Evolutionary conservation across 2,113 vertebrate genomes (phyloP), one percentile per base, ranked within the genome.

Genomic region (Apeltes quadracus): DNA sequence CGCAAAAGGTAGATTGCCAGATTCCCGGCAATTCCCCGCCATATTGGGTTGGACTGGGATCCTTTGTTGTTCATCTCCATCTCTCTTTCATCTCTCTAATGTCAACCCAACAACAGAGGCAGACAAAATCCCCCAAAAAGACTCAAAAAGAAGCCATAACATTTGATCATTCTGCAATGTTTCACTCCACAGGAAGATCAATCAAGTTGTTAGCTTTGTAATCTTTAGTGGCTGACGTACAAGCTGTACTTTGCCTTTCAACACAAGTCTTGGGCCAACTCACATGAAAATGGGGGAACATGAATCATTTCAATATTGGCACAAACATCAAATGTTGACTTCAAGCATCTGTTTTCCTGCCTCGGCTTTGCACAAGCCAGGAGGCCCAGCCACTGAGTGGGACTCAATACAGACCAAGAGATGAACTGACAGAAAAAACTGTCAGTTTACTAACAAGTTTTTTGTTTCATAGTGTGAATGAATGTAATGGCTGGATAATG

Each of bases 231-330:
- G 18, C 16, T 46, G 7, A 46, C 16, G 20, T 46, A 16, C 20
- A 23, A 39, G 51, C 41, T 53, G 39, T 12, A 5, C n/a, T 53
- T 25, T 7, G 44, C 46, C 55, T 61, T 55, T 53, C 3, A 25
- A 18, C 43, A 3, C 62, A 32, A 62, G 32, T 50, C 5, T 15
- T 56, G 11, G 20, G 20, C 9, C 22, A 72, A 38, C 10, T 65
- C 54, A 29, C 41, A n/a, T 14, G 2, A 34, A 74, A 61, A 72
- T 56, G 18, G 14, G 16, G 51, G 4, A 56, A 50, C 44, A 34
- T 43, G 15, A 68, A 58, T 51, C 16, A 54, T 56, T 18, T 16
- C 25, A 73, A 64, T 50, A 32, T 12, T 69, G 69, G 59, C 75
- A 70, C 23, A 66, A 8, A 54, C 10, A 41, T 54, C 5, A 67